These are phyloP conservation scores for Coptodon bakossiorum DNA, from an alignment of 2,113 vertebrate species.

Conservation along the genomic window DNA sequence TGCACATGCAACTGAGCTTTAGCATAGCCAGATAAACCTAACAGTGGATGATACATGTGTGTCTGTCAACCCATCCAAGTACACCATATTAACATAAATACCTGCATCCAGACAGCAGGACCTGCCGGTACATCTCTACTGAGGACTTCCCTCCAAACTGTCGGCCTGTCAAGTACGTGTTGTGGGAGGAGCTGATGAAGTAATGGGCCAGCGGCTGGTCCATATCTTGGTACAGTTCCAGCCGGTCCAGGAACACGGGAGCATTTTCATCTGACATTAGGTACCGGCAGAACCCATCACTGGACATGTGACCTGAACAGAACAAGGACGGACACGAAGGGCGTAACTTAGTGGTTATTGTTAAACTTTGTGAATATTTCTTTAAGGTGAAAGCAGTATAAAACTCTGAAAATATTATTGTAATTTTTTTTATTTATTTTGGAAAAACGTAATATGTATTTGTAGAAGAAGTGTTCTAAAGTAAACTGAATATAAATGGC, in stretches of 20 bases:
- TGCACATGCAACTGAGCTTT: not conserved
- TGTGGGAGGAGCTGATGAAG: conserved; percentile 97
- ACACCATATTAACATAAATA: conserved; percentile 21
- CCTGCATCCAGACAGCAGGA: conserved; percentile 96
- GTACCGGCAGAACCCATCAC: conserved; percentile 95
- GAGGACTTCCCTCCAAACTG: conserved; percentile 98
- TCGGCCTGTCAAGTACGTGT: conserved; percentile 92
- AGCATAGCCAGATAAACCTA: not conserved
- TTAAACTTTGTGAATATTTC: not conserved
- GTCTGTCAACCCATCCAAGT: not conserved
- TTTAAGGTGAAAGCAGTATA: not conserved
- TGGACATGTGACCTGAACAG: conserved; percentile 86
- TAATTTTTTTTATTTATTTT: not conserved
- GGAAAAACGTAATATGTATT: not conserved
- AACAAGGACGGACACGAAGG: not conserved
- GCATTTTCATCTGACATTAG: conserved; percentile 99
- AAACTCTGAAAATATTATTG: not conserved
- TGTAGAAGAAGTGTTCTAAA: not conserved
- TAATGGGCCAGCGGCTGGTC: conserved; percentile 95
- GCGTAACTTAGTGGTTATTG: not conserved
- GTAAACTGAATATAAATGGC: not conserved
- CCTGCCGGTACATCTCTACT: conserved; percentile 97
- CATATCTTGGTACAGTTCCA: conserved; percentile 98
- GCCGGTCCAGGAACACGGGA: conserved; percentile 91
- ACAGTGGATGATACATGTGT: not conserved